Base-by-base conservation (phyloP, 1,140 invertebrate species). In the Lepidurus arcticus region DNA sequence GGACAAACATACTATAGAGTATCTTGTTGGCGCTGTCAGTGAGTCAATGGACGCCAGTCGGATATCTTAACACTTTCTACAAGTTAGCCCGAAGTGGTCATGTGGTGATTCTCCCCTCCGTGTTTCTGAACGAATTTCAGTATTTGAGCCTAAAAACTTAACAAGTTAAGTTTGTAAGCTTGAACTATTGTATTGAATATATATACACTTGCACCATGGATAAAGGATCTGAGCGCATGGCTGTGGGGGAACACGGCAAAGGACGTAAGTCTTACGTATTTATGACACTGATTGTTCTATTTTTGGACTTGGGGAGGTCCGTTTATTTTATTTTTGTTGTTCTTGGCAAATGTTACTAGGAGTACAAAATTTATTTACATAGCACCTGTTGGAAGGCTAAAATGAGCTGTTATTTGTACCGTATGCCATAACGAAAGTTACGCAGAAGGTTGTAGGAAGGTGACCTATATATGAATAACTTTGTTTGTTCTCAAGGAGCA, bases 221-320 rank as follows among this genome's bases (percentile, higher is more conserved):
- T 65, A 65, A 65, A 65, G 53, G 53, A 65, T 65, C 53, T 21
- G 53, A 65, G 53, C 53, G 53, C 53, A 65, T 65, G 53, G 21
- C 53, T 21, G 53, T 65, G 53, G 53, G 53, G 16, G 53, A 65
- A 65, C 53, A 65, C 21, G 53, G 53, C 53, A 65, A 65, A 65
- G 53, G 53, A 65, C 53, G 53, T 65, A 65, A 65, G 53, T 65
- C 7, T n/a, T 16, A 0, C 6, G 7, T 21, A 7, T 65, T 9
- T 7, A 65, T 65, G 21, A 65, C 21, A 34, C 3, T 34, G 34
- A 0, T 34, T 34, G 2, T 34, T 34, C 34, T 34, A 34, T 34
- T 34, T 34, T 34, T 34, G 4, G 34, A 34, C 34, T 34, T 34
- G 34, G 34, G 34, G 34, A 34, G 4, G 34, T 34, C 34, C 34